A percentile compares a stretch with the other conserved stretches of the same genome.
Evolutionary conservation across 2,888 invertebrate species (phyloP).

Genomic region (Tortricodes alternella): DNA sequence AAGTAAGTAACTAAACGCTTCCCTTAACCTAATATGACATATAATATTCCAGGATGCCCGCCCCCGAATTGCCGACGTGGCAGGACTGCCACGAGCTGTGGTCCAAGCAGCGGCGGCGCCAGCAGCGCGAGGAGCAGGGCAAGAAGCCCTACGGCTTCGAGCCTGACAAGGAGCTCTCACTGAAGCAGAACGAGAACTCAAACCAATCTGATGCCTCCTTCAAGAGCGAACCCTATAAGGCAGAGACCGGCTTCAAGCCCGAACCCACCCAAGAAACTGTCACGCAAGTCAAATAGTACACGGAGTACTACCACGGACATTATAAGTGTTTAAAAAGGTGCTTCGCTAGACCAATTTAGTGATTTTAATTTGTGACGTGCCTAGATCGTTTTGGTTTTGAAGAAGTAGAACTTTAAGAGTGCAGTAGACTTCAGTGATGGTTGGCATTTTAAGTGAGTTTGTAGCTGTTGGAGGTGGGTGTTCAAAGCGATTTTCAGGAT

Average conservation of each 20-base stretch:
- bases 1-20: too few species aligned
- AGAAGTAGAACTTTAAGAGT: conserved; percentile 31
- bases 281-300: conserved; percentile 73
- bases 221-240: conserved; percentile 59
- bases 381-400: background rate
- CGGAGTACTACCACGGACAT: conserved; percentile 49
- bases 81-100: conserved; percentile 99
- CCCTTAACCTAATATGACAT: too few species aligned
- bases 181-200: conserved; percentile 46
- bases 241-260: conserved; percentile 54
- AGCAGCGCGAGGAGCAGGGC: conserved; percentile 86
- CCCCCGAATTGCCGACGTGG: conserved; percentile 94
- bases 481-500: background rate
- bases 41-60: conserved; percentile 86
- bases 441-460: background rate
- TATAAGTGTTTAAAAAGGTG: conserved; percentile 40
- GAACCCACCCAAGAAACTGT: conserved; percentile 58
- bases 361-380: background rate
- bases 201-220: conserved; percentile 51
- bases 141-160: conserved; percentile 40
- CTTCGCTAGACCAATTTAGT: conserved; percentile 41
- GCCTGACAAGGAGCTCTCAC: conserved; percentile 46
- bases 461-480: background rate
- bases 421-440: conserved; percentile 13
- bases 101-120: conserved; percentile 97